Conservation (phyloP, 2,797 vertebrate species). For the Clarias laeviceps region DNA sequence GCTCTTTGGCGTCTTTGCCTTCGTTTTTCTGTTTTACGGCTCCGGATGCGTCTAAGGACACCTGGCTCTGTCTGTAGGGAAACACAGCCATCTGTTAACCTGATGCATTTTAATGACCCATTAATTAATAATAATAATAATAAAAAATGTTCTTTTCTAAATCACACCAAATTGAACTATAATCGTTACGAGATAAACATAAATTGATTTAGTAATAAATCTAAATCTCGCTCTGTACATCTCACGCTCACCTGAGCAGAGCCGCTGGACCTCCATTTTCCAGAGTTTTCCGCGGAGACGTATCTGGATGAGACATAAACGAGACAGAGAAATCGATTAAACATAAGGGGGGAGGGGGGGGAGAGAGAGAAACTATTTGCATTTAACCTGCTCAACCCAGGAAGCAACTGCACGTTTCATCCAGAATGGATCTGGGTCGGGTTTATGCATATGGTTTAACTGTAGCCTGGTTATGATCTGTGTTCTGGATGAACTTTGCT, state of each 20-base stretch:
- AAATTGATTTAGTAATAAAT: neutral
- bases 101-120: neutral
- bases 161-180: neutral
- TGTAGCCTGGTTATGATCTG: no score
- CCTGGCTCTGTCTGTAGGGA: constrained; percentile 45
- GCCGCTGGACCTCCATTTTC: constrained; percentile 78
- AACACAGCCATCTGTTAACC: no score
- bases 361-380: neutral
- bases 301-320: constrained; percentile 57
- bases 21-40: constrained; percentile 59
- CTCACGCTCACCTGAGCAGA: constrained; percentile 61
- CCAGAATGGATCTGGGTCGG: neutral
- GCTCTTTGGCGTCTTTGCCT: constrained; percentile 43
- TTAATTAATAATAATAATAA: neutral
- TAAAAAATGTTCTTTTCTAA: neutral
- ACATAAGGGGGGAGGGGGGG: neutral
- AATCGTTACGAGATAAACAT: no score
- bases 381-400: neutral
- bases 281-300: constrained; percentile 63
- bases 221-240: neutral
- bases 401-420: neutral
- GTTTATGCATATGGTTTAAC: no score
- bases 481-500: neutral
- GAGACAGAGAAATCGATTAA: neutral
- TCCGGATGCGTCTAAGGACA: constrained; percentile 35